These are phyloP conservation scores for Alviniconcha strummeri DNA, from an alignment of 2,888 invertebrate genomes.

Conservation along the genomic window DNA sequence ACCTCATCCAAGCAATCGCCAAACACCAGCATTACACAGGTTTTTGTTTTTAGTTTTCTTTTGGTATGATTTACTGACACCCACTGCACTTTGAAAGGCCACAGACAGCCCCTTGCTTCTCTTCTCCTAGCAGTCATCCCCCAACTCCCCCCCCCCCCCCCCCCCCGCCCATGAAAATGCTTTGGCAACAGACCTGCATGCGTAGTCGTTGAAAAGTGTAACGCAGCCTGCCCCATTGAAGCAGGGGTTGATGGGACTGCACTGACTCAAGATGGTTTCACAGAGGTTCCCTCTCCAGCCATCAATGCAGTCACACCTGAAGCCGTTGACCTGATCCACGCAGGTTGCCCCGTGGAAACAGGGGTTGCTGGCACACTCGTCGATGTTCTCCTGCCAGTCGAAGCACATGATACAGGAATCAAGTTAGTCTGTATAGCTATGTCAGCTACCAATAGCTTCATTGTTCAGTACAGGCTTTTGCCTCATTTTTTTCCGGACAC, in stretches of 20 bases:
- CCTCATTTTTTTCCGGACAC: no score
- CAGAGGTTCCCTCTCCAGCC: slow-evolving; percentile 46
- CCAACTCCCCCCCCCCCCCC: no score
- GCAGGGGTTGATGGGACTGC: slow-evolving; percentile 80
- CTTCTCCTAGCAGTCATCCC: no score
- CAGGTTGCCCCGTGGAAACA: slow-evolving; percentile 45
- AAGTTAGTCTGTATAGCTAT: not conserved
- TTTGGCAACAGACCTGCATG: slow-evolving; percentile 13
- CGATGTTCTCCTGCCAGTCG: slow-evolving; percentile 32
- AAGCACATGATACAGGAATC: not conserved
- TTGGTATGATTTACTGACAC: no score
- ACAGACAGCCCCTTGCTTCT: no score
- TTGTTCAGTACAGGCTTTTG: not conserved
- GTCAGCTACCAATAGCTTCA: not conserved
- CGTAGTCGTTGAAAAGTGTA: slow-evolving; percentile 4
- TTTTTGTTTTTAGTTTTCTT: no score
- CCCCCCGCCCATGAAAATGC: no score
- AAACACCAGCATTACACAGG: no score
- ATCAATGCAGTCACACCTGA: slow-evolving; percentile 40
- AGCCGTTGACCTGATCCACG: slow-evolving; percentile 36
- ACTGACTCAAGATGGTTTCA: slow-evolving; percentile 36
- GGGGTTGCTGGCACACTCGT: slow-evolving; percentile 43
- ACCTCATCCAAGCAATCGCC: no score
- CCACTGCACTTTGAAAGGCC: no score
- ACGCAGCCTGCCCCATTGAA: slow-evolving; percentile 86